A percentile compares a stretch with the other conserved stretches of the same genome.
phyloP scores from a whole-genome alignment of 2,797 vertebrate species.

The Loriculus beryllinus region DNA sequence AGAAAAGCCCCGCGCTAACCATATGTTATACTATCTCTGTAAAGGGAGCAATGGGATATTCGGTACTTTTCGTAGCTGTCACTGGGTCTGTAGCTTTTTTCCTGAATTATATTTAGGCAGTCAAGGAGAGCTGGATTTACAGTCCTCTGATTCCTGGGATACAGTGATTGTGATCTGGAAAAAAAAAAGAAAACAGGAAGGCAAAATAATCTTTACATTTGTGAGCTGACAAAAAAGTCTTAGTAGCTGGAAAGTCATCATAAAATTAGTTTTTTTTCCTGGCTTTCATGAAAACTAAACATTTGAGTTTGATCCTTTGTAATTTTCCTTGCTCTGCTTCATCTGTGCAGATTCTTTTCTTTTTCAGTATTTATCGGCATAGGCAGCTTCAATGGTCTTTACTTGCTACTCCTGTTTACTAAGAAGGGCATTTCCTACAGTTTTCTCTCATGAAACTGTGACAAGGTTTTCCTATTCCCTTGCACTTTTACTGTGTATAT shows the following conservation, averaged over 20 bases:
- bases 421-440: neutral
- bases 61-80: neutral
- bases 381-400: neutral
- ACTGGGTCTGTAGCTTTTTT: neutral
- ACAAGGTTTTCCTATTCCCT: neutral
- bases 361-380: neutral
- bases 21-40: conserved; percentile 32
- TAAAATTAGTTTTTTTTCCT: neutral
- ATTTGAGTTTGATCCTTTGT: neutral
- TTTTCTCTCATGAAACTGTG: neutral
- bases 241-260: neutral
- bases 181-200: neutral
- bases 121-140: neutral
- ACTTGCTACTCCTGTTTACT: neutral
- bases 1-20: conserved; percentile 51
- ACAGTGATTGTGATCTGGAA: neutral
- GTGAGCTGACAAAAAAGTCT: neutral
- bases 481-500: neutral
- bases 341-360: neutral
- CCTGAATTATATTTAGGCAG: neutral
- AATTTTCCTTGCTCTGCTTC: neutral
- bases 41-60: conserved; percentile 21
- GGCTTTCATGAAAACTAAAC: neutral
- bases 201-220: neutral
- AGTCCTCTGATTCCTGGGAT: neutral